Percentiles rank a stretch among this genome's conserved stretches.
phyloP scores from a whole-genome alignment of 2,113 vertebrate genomes.

The Apaloderma vittatum region DNA sequence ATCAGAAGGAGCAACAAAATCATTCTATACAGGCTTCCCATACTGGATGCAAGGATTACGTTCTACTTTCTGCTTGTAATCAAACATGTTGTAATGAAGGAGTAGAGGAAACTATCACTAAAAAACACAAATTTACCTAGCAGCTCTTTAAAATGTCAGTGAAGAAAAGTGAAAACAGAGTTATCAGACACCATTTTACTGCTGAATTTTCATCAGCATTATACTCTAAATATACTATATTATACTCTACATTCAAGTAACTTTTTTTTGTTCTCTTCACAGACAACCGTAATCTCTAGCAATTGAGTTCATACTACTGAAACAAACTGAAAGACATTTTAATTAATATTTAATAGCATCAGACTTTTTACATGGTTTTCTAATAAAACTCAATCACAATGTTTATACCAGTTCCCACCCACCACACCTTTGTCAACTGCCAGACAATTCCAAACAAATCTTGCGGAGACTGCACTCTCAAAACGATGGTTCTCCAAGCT shows the following conservation, averaged over 20 bases:
- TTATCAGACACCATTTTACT: neutral
- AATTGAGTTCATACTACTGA: neutral
- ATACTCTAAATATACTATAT: neutral
- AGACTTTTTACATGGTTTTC: neutral
- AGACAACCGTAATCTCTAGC: neutral
- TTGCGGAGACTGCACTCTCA: neutral
- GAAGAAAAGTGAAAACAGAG: neutral
- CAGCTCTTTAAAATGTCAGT: neutral
- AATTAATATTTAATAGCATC: neutral
- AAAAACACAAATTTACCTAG: neutral
- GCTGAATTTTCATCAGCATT: neutral
- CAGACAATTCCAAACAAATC: neutral
- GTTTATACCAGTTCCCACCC: neutral
- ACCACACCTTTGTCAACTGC: neutral
- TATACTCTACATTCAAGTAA: neutral
- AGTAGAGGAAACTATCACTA: neutral
- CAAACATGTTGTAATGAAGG: neutral
- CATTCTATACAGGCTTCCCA: neutral
- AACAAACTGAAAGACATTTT: neutral
- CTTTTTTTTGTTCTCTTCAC: neutral
- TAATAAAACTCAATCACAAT: neutral
- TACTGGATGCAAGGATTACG: neutral
- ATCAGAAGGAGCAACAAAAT: neutral
- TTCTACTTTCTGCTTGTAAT: neutral
- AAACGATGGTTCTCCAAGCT: neutral